Conservation (phyloP, 2,113 vertebrate species). For the Grammomys dolichurus region DNA sequence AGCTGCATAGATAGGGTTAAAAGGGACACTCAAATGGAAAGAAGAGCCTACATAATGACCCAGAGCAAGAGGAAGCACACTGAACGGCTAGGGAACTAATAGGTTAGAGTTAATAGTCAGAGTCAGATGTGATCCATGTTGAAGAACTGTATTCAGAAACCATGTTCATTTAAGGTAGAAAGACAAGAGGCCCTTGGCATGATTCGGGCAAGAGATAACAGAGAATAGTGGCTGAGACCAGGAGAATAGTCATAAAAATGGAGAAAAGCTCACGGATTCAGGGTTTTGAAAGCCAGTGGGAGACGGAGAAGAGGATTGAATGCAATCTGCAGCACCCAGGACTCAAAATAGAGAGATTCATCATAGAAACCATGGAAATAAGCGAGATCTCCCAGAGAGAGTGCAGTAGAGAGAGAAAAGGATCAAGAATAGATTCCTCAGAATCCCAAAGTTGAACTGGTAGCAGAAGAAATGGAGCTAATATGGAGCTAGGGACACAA, state of each 20-base stretch:
- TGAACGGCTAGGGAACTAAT: not conserved
- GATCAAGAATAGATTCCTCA: not conserved
- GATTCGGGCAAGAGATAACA: not conserved
- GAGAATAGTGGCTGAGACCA: not conserved
- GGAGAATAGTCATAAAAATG: not conserved
- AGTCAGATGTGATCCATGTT: not conserved
- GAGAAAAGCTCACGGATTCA: not conserved
- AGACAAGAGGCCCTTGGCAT: not conserved
- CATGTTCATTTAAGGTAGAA: not conserved
- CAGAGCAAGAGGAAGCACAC: not conserved
- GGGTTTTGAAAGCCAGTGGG: not conserved
- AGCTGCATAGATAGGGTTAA: not conserved
- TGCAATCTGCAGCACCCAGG: not conserved
- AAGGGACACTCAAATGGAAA: not conserved
- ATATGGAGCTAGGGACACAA: not conserved
- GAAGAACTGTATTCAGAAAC: constrained; percentile 20
- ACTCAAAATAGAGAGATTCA: not conserved
- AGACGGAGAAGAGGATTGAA: not conserved
- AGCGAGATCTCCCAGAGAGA: not conserved
- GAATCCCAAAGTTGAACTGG: not conserved
- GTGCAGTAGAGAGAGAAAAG: not conserved
- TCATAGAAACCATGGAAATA: not conserved
- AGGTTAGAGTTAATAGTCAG: not conserved
- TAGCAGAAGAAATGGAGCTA: not conserved
- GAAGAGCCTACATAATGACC: not conserved